A percentile compares a stretch with the other conserved stretches of the same genome.
phyloP scores from a whole-genome alignment of 2,797 vertebrate genomes.

The Lepidocolaptes lacrymiger region DNA sequence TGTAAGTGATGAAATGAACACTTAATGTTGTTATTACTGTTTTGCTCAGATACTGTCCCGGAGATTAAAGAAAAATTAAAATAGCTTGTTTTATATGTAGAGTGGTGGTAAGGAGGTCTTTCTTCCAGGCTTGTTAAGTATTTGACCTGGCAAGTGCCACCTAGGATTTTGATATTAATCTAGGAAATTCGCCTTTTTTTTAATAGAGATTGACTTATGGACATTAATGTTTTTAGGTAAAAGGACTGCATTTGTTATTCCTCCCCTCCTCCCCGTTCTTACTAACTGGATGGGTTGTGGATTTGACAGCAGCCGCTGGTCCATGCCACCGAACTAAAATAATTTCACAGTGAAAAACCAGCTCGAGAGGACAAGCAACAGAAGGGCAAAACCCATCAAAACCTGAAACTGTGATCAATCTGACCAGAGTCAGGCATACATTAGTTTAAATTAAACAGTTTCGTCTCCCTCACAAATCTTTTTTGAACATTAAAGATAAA shows the following conservation, averaged over 20 bases:
- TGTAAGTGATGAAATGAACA: background rate
- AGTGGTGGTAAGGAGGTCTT: background rate
- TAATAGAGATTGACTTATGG: conserved; percentile 27
- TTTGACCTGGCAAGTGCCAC: conserved; percentile 42
- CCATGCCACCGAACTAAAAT: conserved; percentile 63
- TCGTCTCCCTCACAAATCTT: conserved; percentile 27
- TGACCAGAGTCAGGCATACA: conserved; percentile 63
- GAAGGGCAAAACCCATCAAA: conserved; percentile 65
- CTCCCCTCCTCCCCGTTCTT: background rate
- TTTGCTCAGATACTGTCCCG: background rate
- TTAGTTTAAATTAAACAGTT: conserved; percentile 54
- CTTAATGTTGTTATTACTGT: background rate
- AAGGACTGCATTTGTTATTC: conserved; percentile 26
- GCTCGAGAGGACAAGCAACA: conserved; percentile 63
- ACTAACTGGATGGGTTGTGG: conserved; percentile 46
- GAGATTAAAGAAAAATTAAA: conserved; percentile 15
- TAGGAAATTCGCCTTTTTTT: background rate
- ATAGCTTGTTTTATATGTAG: background rate
- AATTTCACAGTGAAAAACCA: conserved; percentile 65
- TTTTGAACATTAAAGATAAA: conserved; percentile 51
- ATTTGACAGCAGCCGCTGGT: conserved; percentile 69
- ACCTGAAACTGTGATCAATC: conserved; percentile 39
- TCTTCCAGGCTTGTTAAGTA: conserved; percentile 10
- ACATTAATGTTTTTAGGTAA: conserved; percentile 52
- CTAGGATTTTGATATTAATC: conserved; percentile 15